phyloP scores from a whole-genome alignment of 2,888 invertebrate genomes.

The Crepidodera aurea region DNA sequence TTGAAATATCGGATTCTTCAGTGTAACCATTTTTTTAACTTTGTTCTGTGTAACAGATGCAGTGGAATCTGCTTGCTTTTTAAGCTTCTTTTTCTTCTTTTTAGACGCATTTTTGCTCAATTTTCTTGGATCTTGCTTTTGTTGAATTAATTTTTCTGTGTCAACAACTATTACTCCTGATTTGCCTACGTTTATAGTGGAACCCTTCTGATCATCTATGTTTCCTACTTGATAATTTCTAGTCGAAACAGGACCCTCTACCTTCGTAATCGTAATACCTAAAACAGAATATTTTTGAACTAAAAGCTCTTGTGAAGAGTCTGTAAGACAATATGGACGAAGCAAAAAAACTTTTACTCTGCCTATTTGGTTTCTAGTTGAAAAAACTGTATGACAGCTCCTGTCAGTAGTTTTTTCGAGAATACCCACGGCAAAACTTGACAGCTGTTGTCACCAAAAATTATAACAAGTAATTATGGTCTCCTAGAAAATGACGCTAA shows the following conservation, averaged over 20 bases:
- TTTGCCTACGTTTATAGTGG: conserved; percentile 55
- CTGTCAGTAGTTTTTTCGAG: too few species aligned
- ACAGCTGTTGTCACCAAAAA: too few species aligned
- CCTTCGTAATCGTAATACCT: conserved; percentile 63
- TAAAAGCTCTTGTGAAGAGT: too few species aligned
- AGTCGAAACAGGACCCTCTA: conserved; percentile 59
- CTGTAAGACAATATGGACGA: too few species aligned
- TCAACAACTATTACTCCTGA: conserved; percentile 70
- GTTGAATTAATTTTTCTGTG: conserved; percentile 66
- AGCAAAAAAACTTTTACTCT: too few species aligned
- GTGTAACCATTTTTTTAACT: conserved; percentile 71
- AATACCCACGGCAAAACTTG: too few species aligned
- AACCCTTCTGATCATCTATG: conserved; percentile 43
- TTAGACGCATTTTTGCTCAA: conserved; percentile 46
- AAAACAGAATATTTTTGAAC: too few species aligned
- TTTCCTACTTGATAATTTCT: conserved; percentile 50
- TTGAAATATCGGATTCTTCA: conserved; percentile 81
- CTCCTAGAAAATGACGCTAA: too few species aligned
- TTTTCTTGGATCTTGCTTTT: conserved; percentile 46
- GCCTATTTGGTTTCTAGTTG: too few species aligned
- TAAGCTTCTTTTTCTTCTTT: conserved; percentile 66
- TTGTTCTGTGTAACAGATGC: conserved; percentile 44
- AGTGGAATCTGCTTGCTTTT: conserved; percentile 57
- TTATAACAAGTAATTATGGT: too few species aligned
- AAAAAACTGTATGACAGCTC: too few species aligned